Conservation (phyloP, 2,797 vertebrate genomes). For the Coreius guichenoti region DNA sequence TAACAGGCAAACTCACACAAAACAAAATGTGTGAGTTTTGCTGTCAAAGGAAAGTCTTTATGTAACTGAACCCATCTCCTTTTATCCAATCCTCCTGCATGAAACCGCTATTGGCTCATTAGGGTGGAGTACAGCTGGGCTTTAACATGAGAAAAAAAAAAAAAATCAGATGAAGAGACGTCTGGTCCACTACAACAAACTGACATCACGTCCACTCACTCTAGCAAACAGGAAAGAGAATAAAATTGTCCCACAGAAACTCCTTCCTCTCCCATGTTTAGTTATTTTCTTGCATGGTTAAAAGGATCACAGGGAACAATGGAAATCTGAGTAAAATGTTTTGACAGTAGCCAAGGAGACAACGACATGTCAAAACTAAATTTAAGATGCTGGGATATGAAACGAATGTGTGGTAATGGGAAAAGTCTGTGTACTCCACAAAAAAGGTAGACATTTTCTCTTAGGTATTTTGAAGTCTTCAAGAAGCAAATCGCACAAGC, state of each 20-base stretch:
- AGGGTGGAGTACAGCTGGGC: slow-evolving; percentile 31
- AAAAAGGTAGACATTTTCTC: neutral
- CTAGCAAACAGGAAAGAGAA: slow-evolving; percentile 58
- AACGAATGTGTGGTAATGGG: neutral
- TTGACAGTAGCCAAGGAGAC: slow-evolving; percentile 21
- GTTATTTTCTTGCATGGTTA: slow-evolving; percentile 28
- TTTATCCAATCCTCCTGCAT: slow-evolving; percentile 1
- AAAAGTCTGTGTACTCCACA: neutral
- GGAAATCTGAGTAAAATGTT: slow-evolving; percentile 1
- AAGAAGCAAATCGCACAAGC: neutral
- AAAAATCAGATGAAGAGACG: neutral
- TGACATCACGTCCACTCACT: slow-evolving; percentile 19
- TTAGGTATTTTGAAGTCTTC: neutral
- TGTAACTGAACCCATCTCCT: slow-evolving; percentile 33
- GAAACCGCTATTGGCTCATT: slow-evolving; percentile 1
- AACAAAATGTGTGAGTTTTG: slow-evolving; percentile 42
- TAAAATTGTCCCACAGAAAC: slow-evolving; percentile 41
- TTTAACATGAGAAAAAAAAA: neutral
- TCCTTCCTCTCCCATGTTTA: slow-evolving; percentile 25
- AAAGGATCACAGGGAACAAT: slow-evolving; percentile 31
- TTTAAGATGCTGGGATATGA: slow-evolving; percentile 21
- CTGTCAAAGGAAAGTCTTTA: slow-evolving; percentile 55
- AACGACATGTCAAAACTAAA: neutral
- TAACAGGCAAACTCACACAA: slow-evolving; percentile 47
- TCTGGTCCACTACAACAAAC: neutral